Conservation (phyloP, 1,140 invertebrate genomes). For the Camponotus pennsylvanicus region DNA sequence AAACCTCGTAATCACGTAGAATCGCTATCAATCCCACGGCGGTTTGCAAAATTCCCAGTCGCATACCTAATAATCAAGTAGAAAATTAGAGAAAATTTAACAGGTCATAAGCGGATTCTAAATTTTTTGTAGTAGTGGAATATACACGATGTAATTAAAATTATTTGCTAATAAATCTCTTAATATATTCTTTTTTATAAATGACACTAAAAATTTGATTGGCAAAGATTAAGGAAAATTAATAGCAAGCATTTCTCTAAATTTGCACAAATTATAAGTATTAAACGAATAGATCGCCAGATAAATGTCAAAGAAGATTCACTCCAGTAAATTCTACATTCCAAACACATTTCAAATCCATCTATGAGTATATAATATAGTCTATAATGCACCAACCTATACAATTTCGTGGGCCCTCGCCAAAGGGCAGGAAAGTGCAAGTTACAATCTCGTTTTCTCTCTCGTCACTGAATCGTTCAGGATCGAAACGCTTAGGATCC, state of each 20-base stretch:
- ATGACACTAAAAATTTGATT: background rate
- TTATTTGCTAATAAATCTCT: background rate
- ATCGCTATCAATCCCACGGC: slow-evolving; percentile 87
- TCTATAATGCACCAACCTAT: slow-evolving; percentile 70
- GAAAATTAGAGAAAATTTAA: background rate
- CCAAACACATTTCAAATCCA: background rate
- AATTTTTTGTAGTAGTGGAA: background rate
- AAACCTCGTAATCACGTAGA: slow-evolving; percentile 83
- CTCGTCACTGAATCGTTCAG: slow-evolving; percentile 85
- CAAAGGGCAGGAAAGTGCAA: slow-evolving; percentile 77
- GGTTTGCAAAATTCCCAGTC: slow-evolving; percentile 89
- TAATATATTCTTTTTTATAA: background rate
- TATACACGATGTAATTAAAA: background rate
- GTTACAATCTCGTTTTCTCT: slow-evolving; percentile 68
- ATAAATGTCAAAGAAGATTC: slow-evolving; percentile 3
- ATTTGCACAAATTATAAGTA: background rate
- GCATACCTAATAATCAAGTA: slow-evolving; percentile 82
- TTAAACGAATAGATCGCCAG: background rate
- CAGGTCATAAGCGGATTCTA: background rate
- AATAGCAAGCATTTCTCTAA: background rate
- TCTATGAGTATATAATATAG: too few species aligned
- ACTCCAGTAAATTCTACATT: background rate
- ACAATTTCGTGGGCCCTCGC: slow-evolving; percentile 77
- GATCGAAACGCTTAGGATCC: slow-evolving; percentile 85
- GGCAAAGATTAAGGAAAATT: background rate